phyloP scores from a whole-genome alignment of 2,888 invertebrate genomes.

The Branchipolynoe longqiensis region DNA sequence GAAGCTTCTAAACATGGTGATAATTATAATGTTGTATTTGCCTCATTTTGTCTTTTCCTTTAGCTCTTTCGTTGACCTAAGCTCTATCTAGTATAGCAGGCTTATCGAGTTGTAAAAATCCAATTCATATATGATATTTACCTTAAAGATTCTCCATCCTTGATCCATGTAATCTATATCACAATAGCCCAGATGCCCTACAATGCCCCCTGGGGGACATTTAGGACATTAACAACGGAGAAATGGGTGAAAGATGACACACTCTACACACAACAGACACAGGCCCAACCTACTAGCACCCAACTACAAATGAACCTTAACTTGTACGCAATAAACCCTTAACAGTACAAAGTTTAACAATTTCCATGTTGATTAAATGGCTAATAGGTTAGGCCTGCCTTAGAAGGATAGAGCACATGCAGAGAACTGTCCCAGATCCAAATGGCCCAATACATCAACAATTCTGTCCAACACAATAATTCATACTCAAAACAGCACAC shows the following conservation, averaged over 20 bases:
- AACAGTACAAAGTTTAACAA: not conserved
- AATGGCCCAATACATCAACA: not conserved
- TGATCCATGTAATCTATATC: not conserved
- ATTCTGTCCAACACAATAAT: slow-evolving; percentile 42
- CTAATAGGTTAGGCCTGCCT: not conserved
- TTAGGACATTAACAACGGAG: slow-evolving; percentile 19
- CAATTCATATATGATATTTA: not conserved
- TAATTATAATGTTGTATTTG: not conserved
- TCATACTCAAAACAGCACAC: slow-evolving; percentile 43
- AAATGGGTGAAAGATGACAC: slow-evolving; percentile 51
- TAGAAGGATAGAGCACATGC: not conserved
- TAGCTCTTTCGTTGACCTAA: slow-evolving; percentile 25
- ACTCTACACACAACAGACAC: not conserved
- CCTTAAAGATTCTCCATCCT: slow-evolving; percentile 24
- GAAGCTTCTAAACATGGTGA: no score
- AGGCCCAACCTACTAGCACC: not conserved
- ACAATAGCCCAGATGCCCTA: slow-evolving; percentile 44
- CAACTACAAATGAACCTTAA: slow-evolving; percentile 11
- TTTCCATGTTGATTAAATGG: not conserved
- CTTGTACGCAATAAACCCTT: slow-evolving; percentile 31
- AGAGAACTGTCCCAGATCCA: slow-evolving; percentile 38
- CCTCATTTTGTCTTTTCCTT: not conserved
- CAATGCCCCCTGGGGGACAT: not conserved
- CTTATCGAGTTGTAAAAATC: slow-evolving; percentile 1
- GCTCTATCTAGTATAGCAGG: slow-evolving; percentile 47